Base-by-base conservation (phyloP, 2,888 invertebrate genomes). In the Amblyteles armatorius region DNA sequence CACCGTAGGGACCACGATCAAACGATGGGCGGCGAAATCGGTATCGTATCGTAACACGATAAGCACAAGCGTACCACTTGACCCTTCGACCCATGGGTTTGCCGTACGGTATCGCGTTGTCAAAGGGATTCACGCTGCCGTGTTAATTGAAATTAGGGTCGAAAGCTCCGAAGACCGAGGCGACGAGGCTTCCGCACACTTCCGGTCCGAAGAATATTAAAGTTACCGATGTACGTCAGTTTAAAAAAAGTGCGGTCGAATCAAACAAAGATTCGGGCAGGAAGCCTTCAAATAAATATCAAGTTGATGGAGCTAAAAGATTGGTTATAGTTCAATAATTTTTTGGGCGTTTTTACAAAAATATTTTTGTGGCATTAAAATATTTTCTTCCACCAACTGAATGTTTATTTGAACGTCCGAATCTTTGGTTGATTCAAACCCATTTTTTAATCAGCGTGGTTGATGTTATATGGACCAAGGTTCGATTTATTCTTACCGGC, bases 121-220 rank as follows among this genome's bases (percentile, higher is more conserved):
- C 19, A 22, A 4, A 72, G 52, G 0, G 19, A 19, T 22, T n/a
- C 33, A 55, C 40, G 19, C 3, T 13, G n/a, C 9, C 19, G 26
- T 48, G 57, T 50, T 11, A n/a, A 52, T 69, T 9, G n/a, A 26
- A 63, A 63, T 78, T 55, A 81, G 84, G 26, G 44, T 63, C 84
- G 4, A 44, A 57, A 65, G 16, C 48, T 11, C 44, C 74, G 36
- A 78, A 74, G 65, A 11, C 29, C 26, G 74, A 69, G 50, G 11
- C 57, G 29, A 26, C 40, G 29, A 82, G 29, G 19, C 67, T 33
- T 55, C 13, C 63, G 19, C 65, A 55, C 22, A 19, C n/a, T n/a
- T 40, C 72, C 7, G 72, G 36, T 19, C 40, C 67, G 40, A 36
- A 40, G 26, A 36, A 50, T 13, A 3, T 40, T 16, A 52, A 22